A percentile compares a stretch with the other conserved stretches of the same genome.
These are phyloP conservation scores for Cepphus grylle DNA, from an alignment of 2,113 vertebrate genomes.

Conservation along the genomic window DNA sequence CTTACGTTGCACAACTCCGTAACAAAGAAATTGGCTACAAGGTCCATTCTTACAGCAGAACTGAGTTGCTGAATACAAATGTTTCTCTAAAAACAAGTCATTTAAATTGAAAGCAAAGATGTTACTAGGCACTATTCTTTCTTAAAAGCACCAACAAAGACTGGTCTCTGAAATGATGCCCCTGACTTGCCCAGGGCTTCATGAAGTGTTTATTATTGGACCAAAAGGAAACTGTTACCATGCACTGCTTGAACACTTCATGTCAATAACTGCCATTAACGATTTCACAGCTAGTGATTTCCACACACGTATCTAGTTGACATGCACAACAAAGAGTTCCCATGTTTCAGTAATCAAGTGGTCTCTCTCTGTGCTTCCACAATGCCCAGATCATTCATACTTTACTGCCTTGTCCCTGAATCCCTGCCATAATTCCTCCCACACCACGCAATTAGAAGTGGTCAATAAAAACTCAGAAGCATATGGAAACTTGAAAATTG, in stretches of 20 bases:
- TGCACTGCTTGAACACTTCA: not conserved
- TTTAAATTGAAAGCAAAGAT: not conserved
- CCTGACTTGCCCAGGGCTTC: not conserved
- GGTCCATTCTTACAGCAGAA: not conserved
- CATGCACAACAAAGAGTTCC: not conserved
- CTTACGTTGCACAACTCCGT: not conserved
- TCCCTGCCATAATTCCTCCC: not conserved
- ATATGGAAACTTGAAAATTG: not conserved
- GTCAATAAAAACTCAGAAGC: not conserved
- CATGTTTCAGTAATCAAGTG: not conserved
- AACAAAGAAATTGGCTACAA: not conserved
- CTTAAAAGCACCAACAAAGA: not conserved
- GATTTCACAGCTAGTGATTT: not conserved
- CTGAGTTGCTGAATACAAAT: not conserved
- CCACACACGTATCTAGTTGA: not conserved
- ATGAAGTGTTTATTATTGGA: not conserved
- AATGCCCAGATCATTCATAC: not conserved
- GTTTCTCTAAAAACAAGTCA: not conserved
- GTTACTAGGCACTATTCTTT: not conserved
- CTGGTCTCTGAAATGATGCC: not conserved
- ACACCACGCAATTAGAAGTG: not conserved
- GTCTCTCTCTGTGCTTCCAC: not conserved
- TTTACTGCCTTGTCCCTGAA: not conserved
- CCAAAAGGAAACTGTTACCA: not conserved
- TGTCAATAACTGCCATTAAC: not conserved